Evolutionary conservation across 1,140 invertebrate species (phyloP), one percentile per base, ranked within the genome.

Genomic region (Diploscapter pachys): DNA sequence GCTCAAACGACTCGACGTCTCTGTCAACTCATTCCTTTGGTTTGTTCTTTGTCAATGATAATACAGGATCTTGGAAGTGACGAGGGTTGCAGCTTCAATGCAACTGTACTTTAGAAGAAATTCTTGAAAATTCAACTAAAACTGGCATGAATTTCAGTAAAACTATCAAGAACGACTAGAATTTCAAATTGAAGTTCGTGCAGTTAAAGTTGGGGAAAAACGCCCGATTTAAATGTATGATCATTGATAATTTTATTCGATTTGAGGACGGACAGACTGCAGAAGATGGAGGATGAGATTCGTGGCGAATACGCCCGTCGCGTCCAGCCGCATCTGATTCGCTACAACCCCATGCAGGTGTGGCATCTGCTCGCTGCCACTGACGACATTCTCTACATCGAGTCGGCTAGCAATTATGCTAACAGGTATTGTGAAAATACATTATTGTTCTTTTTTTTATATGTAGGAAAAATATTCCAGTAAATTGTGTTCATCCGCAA

Each of bases 1-100:
- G 5, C 66, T 68, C 6, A 68, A 68, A 48, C 9, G 66, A 53
- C 53, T 68, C 52, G 66, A 68, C 50, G 66, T 68, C 50, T 55
- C 66, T 54, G 48, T 68, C 31, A 68, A 68, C 2, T 68, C 66
- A 5, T 68, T 68, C 66, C 50, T 68, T 9, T 68, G 66, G 66
- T 68, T 52, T 8, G 66, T 51, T n/a, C 9, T 54, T 68, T 68
- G 53, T 52, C 2, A 5, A 8, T 51, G 11, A n/a, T 2, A n/a
- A 11, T n/a, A 68, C 8, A 8, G 31, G 31, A 31, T 31, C 31
- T 31, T 31, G 31, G 1, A 31, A 31, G 1, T 31, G 31, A 31
- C 31, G 31, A 31, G 31, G 31, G 31, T 31, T 31, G 31, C 31
- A 31, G 31, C 31, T 31, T 31, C 31, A 31, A 31, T 31, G 31